phyloP scores from a whole-genome alignment of 2,113 vertebrate species.

The Dipodomys ordii region DNA sequence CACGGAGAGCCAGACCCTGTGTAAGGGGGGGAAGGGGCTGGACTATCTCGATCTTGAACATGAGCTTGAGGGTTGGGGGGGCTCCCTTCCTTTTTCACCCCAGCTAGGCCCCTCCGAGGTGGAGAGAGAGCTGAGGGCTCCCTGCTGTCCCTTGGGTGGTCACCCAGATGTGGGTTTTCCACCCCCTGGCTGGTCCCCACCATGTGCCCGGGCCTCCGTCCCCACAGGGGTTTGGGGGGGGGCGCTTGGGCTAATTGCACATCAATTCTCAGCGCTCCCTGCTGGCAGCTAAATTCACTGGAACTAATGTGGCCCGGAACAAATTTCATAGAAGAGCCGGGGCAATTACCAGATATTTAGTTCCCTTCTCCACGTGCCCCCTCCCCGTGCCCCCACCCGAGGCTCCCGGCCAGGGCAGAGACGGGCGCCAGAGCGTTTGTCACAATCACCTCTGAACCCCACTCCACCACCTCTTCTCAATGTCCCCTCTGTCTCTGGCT shows the following conservation, averaged over 20 bases:
- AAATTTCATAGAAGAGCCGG: slow-evolving; percentile 81
- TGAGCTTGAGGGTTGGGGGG: background rate
- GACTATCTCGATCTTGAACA: too few relatives aligned
- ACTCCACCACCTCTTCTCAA: rapidly evolving
- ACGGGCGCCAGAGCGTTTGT: rapidly evolving
- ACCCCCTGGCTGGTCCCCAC: slow-evolving; percentile 40
- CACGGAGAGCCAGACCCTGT: background rate
- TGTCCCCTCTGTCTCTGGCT: rapidly evolving
- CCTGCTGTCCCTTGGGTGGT: too few relatives aligned
- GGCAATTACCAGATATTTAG: slow-evolving; percentile 77
- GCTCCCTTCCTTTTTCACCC: too few relatives aligned
- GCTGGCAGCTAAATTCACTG: slow-evolving; percentile 83
- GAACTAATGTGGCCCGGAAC: slow-evolving; percentile 82
- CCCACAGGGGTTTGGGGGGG: slow-evolving; percentile 51
- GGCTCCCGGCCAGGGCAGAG: background rate
- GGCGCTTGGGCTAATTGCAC: slow-evolving; percentile 79
- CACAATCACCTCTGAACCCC: too few relatives aligned
- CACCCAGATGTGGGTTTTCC: background rate
- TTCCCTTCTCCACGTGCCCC: slow-evolving; percentile 33
- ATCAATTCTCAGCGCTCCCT: slow-evolving; percentile 80
- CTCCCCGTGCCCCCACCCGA: background rate
- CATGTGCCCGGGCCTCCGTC: slow-evolving; percentile 58
- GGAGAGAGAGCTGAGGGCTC: too few relatives aligned
- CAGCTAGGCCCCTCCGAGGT: too few relatives aligned
- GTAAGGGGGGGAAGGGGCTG: background rate